Evolutionary conservation across 1,140 invertebrate species (phyloP), one percentile per base, ranked within the genome.

Genomic region (Atta cephalotes): DNA sequence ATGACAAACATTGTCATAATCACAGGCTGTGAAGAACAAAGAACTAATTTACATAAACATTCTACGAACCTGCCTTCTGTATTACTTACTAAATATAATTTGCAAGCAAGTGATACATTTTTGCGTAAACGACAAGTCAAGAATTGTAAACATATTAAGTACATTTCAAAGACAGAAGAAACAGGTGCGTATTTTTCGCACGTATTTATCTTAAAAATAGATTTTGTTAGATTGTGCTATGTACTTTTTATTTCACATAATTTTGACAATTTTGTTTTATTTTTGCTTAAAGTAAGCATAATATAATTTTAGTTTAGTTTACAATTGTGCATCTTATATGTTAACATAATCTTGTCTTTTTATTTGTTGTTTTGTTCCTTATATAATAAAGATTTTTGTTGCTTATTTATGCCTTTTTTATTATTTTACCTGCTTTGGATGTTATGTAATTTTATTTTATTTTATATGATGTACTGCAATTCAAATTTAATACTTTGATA

Each of bases 61-160:
- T 74, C 70, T 76, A 31, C 14, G 70, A 84, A 49, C 39, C 56
- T 76, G n/a, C 45, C 80, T 63, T 74, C 82, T 56, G 87, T 91
- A 66, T 86, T 89, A 76, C 82, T 93, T 58, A 74, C 85, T 28
- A 90, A 86, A 12, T 89, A 92, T 74, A 88, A 93, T 79, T 66
- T 91, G 56, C 74, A 87, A 70, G 89, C 90, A 51, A 92, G 90
- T 53, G 90, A 93, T 68, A 90, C 88, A 45, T 85, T 92, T 53
- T 53, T 91, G 45, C 92, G 91, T 87, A 88, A 92, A 85, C 89
- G 82, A 28, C 87, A 93, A 81, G 90, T 90, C 39, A 87, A 91
- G 25, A 89, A 93, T 63, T 93, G 91, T 65, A 92, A 91, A 66
- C 90, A 85, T 71, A 86, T 93, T 35, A 89, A 93, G 62, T 93